Evolutionary conservation across 2,888 invertebrate species (phyloP), one percentile per base, ranked within the genome.

Genomic region (Invenusta paracnida): DNA sequence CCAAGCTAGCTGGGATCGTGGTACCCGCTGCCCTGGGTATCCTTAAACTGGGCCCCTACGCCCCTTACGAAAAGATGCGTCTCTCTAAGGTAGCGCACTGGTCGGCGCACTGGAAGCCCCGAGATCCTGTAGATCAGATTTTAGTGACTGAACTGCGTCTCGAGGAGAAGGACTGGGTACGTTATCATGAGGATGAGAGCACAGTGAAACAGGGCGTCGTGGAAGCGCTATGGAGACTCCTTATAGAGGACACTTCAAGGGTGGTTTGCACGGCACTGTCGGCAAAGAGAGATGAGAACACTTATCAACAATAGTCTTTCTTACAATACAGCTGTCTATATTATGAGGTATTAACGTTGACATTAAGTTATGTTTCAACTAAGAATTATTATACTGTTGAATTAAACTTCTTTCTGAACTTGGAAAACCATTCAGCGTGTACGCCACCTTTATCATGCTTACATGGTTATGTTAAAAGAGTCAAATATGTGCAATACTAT

Each of bases 51-150:
- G 23, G 2, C 17, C 2, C 73, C 23, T 13, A 5, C 27, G 2
- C 73, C 73, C 73, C 73, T 23, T n/a, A 5, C 27, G 25, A 23
- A 5, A 5, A 48, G 17, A 5, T 73, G 11, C 17, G 73, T 5
- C 73, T 73, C 23, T 73, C 73, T 23, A 73, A 73, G 27, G 73
- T 73, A 2, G 73, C 73, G 2, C 73, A 73, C 73, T 73, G 73
- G 73, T 73, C 73, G 23, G 73, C 27, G 17, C 17, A 23, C 23
- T 73, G 73, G 73, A 73, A 73, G 25, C 73, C 73, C 73, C 73
- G 73, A 23, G 73, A 73, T 23, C 73, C 73, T 23, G 73, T 73
- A 5, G 73, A 73, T 23, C 73, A 23, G 27, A 73, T 73, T 5
- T 23, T 73, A 2, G 73, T 73, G 73, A 5, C 73, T 2, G 73